phyloP scores from a whole-genome alignment of 2,888 invertebrate species.

The Scotopteryx bipunctaria region DNA sequence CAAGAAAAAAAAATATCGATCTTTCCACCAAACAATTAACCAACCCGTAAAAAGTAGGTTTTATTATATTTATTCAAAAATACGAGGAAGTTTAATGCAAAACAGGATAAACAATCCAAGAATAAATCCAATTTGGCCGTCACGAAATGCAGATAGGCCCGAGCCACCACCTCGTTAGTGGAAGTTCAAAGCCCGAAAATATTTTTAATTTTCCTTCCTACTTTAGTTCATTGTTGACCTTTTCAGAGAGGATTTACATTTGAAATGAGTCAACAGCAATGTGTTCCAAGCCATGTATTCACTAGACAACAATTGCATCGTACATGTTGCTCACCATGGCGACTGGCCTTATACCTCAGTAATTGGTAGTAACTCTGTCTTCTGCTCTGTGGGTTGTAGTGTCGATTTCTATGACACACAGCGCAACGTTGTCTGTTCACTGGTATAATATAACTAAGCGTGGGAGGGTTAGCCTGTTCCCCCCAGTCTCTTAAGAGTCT shows the following conservation, averaged over 20 bases:
- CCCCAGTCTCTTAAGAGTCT: no score
- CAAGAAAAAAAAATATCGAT: not conserved
- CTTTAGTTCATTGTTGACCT: conserved; percentile 27
- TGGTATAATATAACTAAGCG: no score
- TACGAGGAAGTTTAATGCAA: conserved; percentile 21
- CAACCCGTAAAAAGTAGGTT: not conserved
- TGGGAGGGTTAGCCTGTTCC: no score
- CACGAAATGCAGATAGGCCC: conserved; percentile 28
- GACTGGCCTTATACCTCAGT: no score
- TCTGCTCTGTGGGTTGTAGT: no score
- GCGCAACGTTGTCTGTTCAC: no score
- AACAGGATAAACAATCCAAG: conserved; percentile 27
- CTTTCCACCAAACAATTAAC: not conserved
- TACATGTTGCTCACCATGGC: no score
- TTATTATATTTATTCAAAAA: conserved; percentile 16
- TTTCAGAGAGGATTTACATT: conserved; percentile 25
- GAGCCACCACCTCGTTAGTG: conserved; percentile 30
- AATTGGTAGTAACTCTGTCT: no score
- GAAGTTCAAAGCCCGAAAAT: conserved; percentile 31
- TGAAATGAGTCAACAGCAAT: conserved; percentile 19
- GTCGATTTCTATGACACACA: no score
- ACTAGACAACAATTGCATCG: no score
- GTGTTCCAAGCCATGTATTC: no score
- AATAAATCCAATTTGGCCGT: conserved; percentile 29
- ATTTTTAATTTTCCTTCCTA: conserved; percentile 33